Evolutionary conservation across 92 coral and sea anemone genomes (phyloP).

Genomic region (Parazoanthus swiftii): DNA sequence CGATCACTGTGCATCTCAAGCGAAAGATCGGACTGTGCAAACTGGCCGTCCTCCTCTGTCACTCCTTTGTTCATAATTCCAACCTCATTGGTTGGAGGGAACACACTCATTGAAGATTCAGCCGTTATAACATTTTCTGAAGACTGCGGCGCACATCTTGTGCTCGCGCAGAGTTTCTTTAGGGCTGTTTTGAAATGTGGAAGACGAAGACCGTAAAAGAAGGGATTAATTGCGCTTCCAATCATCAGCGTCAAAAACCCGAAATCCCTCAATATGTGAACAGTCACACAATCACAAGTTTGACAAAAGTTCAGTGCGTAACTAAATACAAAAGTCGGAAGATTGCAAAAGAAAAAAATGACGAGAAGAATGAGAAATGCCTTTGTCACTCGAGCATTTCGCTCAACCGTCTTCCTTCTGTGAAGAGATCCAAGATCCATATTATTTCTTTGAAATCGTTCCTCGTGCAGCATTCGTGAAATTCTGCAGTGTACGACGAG

Average conservation of each 20-base stretch:
- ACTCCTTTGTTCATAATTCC: neutral
- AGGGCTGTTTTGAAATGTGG: slow-evolving; percentile 73
- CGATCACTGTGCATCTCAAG: neutral
- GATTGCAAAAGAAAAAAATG: slow-evolving; percentile 57
- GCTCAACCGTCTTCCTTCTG: slow-evolving; percentile 35
- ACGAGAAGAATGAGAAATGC: slow-evolving; percentile 60
- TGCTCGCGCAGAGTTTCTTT: slow-evolving; percentile 5
- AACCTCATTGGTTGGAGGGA: neutral
- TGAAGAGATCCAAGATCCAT: slow-evolving; percentile 14
- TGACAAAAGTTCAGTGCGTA: slow-evolving; percentile 70
- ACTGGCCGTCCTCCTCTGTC: neutral
- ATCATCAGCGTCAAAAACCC: slow-evolving; percentile 65
- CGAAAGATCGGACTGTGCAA: neutral
- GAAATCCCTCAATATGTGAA: slow-evolving; percentile 69
- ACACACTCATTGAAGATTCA: neutral
- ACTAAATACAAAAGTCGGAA: slow-evolving; percentile 67
- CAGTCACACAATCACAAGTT: slow-evolving; percentile 52
- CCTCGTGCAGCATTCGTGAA: slow-evolving; percentile 39
- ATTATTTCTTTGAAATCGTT: neutral
- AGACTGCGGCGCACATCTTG: neutral
- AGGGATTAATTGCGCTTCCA: slow-evolving; percentile 75
- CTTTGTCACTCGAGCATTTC: slow-evolving; percentile 61
- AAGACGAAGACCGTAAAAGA: slow-evolving; percentile 66
- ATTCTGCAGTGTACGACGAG: slow-evolving; percentile 58
- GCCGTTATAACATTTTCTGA: neutral